A percentile compares a stretch with the other conserved stretches of the same genome.
Conservation (phyloP, 2,797 vertebrate species). For the Dermochelys coriacea region DNA sequence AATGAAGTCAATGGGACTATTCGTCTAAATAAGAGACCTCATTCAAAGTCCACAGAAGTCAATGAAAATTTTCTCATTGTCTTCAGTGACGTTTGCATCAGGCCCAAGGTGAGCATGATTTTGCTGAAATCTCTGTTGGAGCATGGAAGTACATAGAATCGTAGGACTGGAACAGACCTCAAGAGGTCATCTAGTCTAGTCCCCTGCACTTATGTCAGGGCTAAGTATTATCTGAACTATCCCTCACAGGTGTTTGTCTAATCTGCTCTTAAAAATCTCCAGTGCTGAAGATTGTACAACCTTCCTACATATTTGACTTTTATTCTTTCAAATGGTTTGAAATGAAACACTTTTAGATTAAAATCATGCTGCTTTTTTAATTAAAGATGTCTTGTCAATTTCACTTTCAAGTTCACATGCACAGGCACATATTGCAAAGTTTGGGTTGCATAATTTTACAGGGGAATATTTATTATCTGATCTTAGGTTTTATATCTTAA, state of each 20-base stretch:
- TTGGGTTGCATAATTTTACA: background rate
- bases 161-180: background rate
- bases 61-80: background rate
- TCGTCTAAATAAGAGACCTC: background rate
- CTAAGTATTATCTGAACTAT: no score
- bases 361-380: no score
- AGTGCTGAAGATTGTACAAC: no score
- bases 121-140: background rate
- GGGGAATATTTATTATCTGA: background rate
- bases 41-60: background rate
- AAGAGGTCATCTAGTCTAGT: no score
- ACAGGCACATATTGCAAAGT: background rate
- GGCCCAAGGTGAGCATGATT: background rate
- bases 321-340: background rate
- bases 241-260: no score
- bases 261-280: no score
- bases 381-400: background rate
- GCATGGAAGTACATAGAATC: background rate
- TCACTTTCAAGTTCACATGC: background rate
- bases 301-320: background rate
- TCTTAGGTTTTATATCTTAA: no score
- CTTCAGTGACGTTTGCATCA: background rate
- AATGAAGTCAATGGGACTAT: background rate
- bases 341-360: background rate
- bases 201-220: no score